Base-by-base conservation (phyloP, 2,797 vertebrate genomes). In the Pseudochirops corinnae region DNA sequence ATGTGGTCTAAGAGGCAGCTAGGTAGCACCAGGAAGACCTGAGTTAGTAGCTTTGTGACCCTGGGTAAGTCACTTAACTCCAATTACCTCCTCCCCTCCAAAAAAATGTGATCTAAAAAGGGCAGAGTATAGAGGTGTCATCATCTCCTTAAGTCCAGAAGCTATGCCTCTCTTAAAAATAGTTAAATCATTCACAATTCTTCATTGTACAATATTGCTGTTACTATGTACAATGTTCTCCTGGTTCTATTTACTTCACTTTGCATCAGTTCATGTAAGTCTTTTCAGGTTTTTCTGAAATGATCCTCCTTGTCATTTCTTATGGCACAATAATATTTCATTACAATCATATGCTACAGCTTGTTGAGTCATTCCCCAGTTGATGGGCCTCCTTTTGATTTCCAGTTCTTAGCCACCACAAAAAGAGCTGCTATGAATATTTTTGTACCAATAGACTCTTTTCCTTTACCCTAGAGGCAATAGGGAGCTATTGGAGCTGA, bases 381-480 rank as follows among this genome's bases (percentile, higher is more conserved):
- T 93, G 55, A 95, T 91, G 90, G 94, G 92, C 50, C 94, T 52
- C 95, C 58, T 56, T 50, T 6, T 67, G 56, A 26, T 96, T 93
- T 96, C 52, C n/a, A 90, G 62, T 3, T 55, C 90, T 96, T 93
- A 53, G n/a, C 29, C 53, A 95, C 93, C 93, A 94, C 92, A 94
- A 95, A 57, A 31, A 91, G 6, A 91, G 31, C 67, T 90, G 31
- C 24, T 60, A 94, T 93, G 91, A 94, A 62, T 21, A 67, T 53
- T 50, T 95, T 93, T 93, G 53, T 58, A 90, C 7, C 91, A 92
- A 82, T 46, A 62, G 60, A 87, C 58, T 60, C 92, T 91, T 67
- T n/a, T 1, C 58, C 58, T 28, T 60, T 60, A 60, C 18, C 5
- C 33, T 67, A 67, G 62, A 67, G 33, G 18, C 67, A 39, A 82